phyloP scores from a whole-genome alignment of 2,797 vertebrate species.

The Acridotheres tristis region DNA sequence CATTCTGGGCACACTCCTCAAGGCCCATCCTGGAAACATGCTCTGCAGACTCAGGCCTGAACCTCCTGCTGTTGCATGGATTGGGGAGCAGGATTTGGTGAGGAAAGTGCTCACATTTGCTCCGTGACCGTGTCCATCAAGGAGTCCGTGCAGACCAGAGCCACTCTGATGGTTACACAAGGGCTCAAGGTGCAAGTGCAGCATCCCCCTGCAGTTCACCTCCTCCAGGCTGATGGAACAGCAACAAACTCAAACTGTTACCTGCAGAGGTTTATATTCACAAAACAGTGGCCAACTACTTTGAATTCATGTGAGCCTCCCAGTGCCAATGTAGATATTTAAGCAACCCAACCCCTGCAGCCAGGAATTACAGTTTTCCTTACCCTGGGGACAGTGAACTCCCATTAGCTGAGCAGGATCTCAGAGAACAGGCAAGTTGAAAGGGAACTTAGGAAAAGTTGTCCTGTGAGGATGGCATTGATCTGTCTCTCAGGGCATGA shows the following conservation, averaged over 20 bases:
- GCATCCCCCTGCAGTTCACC: neutral
- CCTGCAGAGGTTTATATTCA: neutral
- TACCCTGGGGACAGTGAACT: neutral
- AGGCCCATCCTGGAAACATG: neutral
- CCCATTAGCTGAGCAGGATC: neutral
- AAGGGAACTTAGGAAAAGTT: neutral
- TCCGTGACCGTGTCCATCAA: rapidly evolving
- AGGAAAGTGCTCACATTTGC: neutral
- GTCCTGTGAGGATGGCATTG: neutral
- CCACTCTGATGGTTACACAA: neutral
- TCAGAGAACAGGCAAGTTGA: neutral
- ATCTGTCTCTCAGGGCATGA: neutral
- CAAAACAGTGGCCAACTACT: neutral
- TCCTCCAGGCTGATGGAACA: neutral
- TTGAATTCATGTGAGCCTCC: neutral
- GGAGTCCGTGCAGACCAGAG: neutral
- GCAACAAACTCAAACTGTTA: neutral
- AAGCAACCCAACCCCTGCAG: neutral
- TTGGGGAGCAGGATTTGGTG: neutral
- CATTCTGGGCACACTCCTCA: neutral
- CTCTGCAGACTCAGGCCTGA: neutral
- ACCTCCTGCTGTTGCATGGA: neutral
- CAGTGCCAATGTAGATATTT: neutral
- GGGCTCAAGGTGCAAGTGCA: neutral
- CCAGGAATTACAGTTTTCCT: constrained; percentile 16